Evolutionary conservation across 2,113 vertebrate species (phyloP).

Genomic region (Oncorhynchus nerka): DNA sequence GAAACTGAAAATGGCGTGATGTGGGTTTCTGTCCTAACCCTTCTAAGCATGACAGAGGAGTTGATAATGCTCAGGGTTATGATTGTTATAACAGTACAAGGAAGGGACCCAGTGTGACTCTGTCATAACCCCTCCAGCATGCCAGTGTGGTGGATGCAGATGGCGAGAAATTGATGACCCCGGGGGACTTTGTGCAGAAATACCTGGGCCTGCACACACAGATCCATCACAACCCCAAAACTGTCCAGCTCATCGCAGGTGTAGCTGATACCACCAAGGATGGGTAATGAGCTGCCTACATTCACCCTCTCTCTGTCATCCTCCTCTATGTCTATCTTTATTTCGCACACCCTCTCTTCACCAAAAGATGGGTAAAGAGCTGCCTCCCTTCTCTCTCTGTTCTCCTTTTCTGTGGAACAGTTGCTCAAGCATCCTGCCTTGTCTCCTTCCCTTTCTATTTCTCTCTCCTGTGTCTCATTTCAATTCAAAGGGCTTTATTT

Average conservation of each 20-base stretch:
- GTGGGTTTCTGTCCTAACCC: neutral
- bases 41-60: slow-evolving; percentile 87
- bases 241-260: slow-evolving; percentile 91
- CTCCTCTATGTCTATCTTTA: slow-evolving; percentile 65
- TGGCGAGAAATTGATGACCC: slow-evolving; percentile 94
- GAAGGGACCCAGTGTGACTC: too few relatives aligned
- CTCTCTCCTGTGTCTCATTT: neutral
- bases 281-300: slow-evolving; percentile 73
- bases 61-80: slow-evolving; percentile 85
- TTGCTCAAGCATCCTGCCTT: too few relatives aligned
- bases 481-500: neutral
- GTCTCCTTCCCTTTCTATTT: neutral
- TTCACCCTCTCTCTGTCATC: slow-evolving; percentile 79
- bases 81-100: too few relatives aligned
- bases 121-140: slow-evolving; percentile 71
- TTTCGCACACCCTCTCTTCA: slow-evolving; percentile 10
- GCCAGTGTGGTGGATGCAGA: slow-evolving; percentile 86
- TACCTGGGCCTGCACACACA: slow-evolving; percentile 93
- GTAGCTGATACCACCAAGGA: slow-evolving; percentile 98
- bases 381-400: neutral
- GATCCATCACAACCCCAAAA: slow-evolving; percentile 89
- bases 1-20: neutral
- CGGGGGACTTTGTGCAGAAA: slow-evolving; percentile 92
- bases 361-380: slow-evolving; percentile 83
- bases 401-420: too few relatives aligned